Base-by-base conservation (phyloP, 1,140 invertebrate species). In the Halesus radiatus region DNA sequence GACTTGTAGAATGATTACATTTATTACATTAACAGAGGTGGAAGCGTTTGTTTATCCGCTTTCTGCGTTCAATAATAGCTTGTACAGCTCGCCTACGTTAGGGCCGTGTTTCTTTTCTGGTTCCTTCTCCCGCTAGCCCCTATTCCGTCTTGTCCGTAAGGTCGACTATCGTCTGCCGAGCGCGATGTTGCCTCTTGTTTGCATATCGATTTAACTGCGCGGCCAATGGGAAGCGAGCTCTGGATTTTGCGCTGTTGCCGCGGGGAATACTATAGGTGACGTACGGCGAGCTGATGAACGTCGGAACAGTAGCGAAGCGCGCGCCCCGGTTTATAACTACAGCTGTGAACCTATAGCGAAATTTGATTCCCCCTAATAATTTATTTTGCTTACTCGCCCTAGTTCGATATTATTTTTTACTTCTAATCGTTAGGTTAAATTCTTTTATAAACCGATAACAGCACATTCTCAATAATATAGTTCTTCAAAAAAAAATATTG, bases 181-280 rank as follows among this genome's bases (percentile, higher is more conserved):
- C 77, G 77, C 77, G 60, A 79, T 66, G 72, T 72, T 73, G 73
- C 78, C 78, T 86, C 87, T 85, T 87, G 88, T 88, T 88, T 88
- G 87, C 85, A 87, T 88, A 89, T 89, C 88, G 88, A 89, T 88
- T 88, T 87, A 84, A 84, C 87, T 85, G 86, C 86, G 37, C 88
- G 88, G 87, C 88, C 88, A 89, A 89, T 89, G 85, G 88, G 87
- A 88, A 84, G 86, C 82, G 80, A 76, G 80, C 62, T 78, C 77
- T 22, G 81, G 84, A 76, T 85, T 85, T 84, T 87, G 88, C 88
- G 87, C 87, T 85, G 87, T 87, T 86, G 84, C 87, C 86, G 85
- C 87, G 54, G 16, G 54, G 45, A 20, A 58, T 75, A 32, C 75
- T 45, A 45, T 45, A 37, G 64, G 26, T 52, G 45, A 60, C 60